phyloP scores from a whole-genome alignment of 2,113 vertebrate species.

The Strigops habroptila region DNA sequence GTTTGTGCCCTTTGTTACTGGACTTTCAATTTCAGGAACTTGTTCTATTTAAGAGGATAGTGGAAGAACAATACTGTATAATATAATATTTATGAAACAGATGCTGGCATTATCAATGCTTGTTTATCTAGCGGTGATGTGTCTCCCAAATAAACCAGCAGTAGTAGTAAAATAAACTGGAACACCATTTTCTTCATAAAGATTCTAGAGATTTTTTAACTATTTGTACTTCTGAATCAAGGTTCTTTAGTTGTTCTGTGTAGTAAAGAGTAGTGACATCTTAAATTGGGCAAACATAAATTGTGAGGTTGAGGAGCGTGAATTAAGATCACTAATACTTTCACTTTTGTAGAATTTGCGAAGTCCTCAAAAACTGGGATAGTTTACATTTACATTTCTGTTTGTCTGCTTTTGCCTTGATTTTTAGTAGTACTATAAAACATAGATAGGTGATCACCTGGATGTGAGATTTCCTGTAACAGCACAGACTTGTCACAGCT shows the following conservation, averaged over 20 bases:
- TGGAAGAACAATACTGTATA: conserved; percentile 19
- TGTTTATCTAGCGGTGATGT: background rate
- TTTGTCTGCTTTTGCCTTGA: background rate
- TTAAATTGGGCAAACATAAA: background rate
- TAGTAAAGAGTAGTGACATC: background rate
- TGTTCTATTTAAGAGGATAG: background rate
- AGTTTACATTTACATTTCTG: background rate
- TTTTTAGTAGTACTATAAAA: background rate
- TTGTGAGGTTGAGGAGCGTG: background rate
- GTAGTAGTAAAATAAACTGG: background rate
- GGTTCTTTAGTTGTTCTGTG: background rate
- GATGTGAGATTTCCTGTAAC: background rate
- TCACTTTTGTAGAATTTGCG: background rate
- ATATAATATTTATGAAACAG: conserved; percentile 4
- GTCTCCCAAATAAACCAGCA: background rate
- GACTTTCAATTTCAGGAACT: conserved; percentile 42
- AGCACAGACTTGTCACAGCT: background rate
- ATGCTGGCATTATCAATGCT: background rate
- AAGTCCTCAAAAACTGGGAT: background rate
- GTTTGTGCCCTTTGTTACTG: background rate
- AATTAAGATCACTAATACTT: background rate
- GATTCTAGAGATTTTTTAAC: background rate
- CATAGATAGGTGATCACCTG: background rate
- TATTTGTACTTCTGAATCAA: background rate
- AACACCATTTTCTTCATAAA: background rate